Evolutionary conservation across 2,113 vertebrate genomes (phyloP).

Genomic region (Donacobius atricapilla): DNA sequence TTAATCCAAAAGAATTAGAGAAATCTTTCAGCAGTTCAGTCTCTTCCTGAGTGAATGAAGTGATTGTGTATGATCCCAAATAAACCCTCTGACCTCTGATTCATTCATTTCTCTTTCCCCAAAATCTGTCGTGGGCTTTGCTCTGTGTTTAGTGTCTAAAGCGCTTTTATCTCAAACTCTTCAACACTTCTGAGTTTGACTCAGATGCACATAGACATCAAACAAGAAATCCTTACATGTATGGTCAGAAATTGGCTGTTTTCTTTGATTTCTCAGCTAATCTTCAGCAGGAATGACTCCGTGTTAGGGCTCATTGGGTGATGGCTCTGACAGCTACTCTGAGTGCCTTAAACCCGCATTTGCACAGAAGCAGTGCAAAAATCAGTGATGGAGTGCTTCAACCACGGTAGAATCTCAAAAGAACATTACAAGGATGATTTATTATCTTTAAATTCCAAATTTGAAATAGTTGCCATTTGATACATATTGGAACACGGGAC

Average conservation of each 20-base stretch:
- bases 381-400: neutral
- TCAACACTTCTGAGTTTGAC: neutral
- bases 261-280: conserved; percentile 1
- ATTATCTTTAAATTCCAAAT: neutral
- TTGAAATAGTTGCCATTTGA: neutral
- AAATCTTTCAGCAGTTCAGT: neutral
- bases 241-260: neutral
- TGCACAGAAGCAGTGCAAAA: neutral
- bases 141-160: neutral
- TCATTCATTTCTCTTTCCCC: neutral
- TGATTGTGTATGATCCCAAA: neutral
- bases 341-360: neutral
- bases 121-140: neutral
- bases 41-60: neutral
- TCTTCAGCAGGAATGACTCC: neutral
- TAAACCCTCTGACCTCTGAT: neutral
- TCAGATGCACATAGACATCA: neutral
- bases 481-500: neutral
- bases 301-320: neutral
- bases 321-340: neutral
- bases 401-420: neutral
- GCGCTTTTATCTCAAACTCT: neutral
- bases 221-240: neutral
- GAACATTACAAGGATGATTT: neutral
- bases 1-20: neutral